Base-by-base conservation (phyloP, 2,888 invertebrate genomes). In the Agriopis marginaria region DNA sequence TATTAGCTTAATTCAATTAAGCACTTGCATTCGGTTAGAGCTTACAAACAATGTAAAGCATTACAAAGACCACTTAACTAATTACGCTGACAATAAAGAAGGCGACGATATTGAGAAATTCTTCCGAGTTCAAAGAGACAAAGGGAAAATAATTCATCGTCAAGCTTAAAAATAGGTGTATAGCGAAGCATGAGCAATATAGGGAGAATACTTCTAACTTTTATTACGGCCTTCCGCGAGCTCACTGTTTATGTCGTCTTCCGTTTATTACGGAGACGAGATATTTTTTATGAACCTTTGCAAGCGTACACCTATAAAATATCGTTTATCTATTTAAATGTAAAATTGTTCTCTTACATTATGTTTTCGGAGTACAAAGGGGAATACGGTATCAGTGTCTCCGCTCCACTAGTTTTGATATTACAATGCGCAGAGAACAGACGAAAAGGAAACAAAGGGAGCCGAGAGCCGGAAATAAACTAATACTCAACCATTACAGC, bases 251-350 rank as follows among this genome's bases (percentile, higher is more conserved):
- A 85, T 85, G 82, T 83, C 83, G 79, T 77, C 79, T 77, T 73
- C 77, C 81, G 79, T 87, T 87, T 86, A 86, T 85, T 84, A 83
- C 84, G 78, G 71, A 79, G 80, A 85, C 78, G 79, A 87, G 85
- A 88, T 85, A 86, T 86, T 85, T 87, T 88, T 86, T 86, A 86
- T 82, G 80, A 81, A 82, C 80, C 79, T 80, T 79, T 72, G 71
- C 73, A 78, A 78, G 76, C 75, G 75, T 80, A 81, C 75, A 80
- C 79, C 82, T 75, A 80, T 85, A 82, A 84, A 82, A 79, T 78
- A 77, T 73, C 77, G 75, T 79, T 81, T 78, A 77, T 75, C 79
- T 79, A 76, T 76, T 76, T 74, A 77, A 75, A 77, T 75, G 74
- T 60, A 67, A 66, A 68, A 72, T 72, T 63, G 64, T 59, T 67